Evolutionary conservation across 2,113 vertebrate species (phyloP).

Genomic region (Columbina picui): DNA sequence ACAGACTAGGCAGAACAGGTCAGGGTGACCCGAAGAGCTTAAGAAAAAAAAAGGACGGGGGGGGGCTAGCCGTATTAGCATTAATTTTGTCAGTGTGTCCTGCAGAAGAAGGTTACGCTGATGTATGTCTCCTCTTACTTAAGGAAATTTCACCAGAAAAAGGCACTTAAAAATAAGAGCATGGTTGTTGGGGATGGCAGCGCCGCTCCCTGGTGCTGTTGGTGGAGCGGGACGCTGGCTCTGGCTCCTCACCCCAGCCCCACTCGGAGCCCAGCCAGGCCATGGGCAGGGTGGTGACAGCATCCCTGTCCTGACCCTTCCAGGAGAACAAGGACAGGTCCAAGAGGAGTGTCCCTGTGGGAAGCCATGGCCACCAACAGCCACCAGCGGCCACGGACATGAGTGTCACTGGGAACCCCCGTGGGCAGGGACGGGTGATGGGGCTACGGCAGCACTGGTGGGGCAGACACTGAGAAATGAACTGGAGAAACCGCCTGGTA

Average conservation of each 20-base stretch:
- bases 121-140: constrained; percentile 41
- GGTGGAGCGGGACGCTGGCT: not conserved
- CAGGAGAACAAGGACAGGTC: not conserved
- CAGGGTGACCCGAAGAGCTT: constrained; percentile 71
- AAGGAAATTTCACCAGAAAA: constrained; percentile 33
- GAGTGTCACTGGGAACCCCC: too few species aligned
- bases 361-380: accelerated
- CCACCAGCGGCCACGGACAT: not conserved
- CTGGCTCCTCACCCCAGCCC: not conserved
- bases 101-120: constrained; percentile 50
- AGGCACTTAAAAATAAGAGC: constrained; percentile 4
- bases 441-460: too few species aligned
- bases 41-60: not conserved
- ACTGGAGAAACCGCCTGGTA: too few species aligned
- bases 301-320: accelerated
- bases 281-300: accelerated
- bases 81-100: constrained; percentile 65
- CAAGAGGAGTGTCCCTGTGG: not conserved
- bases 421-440: too few species aligned
- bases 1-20: constrained; percentile 76
- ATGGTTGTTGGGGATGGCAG: not conserved
- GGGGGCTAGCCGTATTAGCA: constrained; percentile 36
- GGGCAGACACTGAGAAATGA: too few species aligned
- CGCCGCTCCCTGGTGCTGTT: not conserved
- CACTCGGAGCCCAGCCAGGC: not conserved